Base-by-base conservation (phyloP, 2,888 invertebrate species). In the Xylota sylvarum region DNA sequence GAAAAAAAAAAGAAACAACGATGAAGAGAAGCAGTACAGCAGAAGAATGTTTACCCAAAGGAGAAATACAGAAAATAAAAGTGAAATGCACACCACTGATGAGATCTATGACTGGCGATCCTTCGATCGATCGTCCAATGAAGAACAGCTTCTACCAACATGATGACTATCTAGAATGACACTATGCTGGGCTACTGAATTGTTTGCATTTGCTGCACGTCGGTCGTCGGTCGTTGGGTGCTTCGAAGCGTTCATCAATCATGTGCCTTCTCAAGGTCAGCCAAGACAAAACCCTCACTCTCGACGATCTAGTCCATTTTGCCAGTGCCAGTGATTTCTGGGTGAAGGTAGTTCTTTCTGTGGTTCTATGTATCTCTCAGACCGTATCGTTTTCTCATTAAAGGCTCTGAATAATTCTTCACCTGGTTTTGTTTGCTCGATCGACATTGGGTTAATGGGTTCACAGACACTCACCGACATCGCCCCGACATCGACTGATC, bases 371-470 rank as follows among this genome's bases (percentile, higher is more conserved):
- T n/a, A 58, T 69, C 19, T 35, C 19, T 35, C 48, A 83, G 79
- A 69, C 62, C 46, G 35, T 83, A 70, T 76, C 50, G 64, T 74
- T 76, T 73, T 79, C 67, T 37, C 52, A 74, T 65, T 70, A 64
- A 69, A 79, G 55, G 23, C 19, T n/a, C 48, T 79, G 62, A 55
- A 27, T n/a, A 40, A 55, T 37, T 14, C 32, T 55, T 52, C 73
- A 50, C 10, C 65, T 60, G 67, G 17, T 74, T 76, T 56, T 76
- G 74, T 80, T 74, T 80, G 85, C 35, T 58, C 80, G 85, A 81
- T 85, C 85, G 85, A 76, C 85, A 85, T 85, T 85, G 70, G 85
- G 85, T 85, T 85, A 85, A 85, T 85, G 85, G 81, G 76, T 72
- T 85, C 85, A 81, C 70, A 81, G 81, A 77, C 70, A 52, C 65